Conservation (phyloP, 2,888 invertebrate species). For the Sympetrum striolatum region DNA sequence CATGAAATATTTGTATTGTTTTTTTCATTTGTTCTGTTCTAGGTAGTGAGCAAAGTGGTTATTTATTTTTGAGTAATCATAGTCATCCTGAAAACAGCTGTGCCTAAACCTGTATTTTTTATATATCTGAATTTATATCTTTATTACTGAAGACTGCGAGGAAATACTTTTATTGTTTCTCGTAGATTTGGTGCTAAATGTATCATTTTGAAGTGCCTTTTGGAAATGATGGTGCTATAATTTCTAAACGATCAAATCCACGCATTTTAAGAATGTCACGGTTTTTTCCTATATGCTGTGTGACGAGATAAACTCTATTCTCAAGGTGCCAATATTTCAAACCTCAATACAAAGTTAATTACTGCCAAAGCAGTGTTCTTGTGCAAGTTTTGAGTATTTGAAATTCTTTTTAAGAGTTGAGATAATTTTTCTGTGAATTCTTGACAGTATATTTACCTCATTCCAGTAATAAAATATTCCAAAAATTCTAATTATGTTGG, state of each 20-base stretch:
- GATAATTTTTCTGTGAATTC: no score
- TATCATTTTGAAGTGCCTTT: constrained; percentile 31
- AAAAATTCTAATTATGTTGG: no score
- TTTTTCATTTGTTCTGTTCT: background rate
- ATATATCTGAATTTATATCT: constrained; percentile 3
- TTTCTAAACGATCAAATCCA: background rate
- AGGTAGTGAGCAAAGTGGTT: background rate
- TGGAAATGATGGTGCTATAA: constrained; percentile 4
- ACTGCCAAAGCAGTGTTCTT: no score
- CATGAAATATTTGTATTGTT: background rate
- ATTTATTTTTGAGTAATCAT: constrained; percentile 20
- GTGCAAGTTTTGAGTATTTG: no score
- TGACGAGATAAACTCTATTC: no score
- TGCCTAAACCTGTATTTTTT: constrained; percentile 5
- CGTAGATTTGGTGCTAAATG: constrained; percentile 4
- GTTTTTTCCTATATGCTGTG: no score
- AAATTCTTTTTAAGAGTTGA: no score
- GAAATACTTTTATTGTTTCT: constrained; percentile 5
- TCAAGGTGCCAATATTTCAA: no score
- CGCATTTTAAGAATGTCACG: no score
- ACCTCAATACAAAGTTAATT: no score
- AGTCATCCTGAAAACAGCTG: constrained; percentile 6
- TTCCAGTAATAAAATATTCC: no score
- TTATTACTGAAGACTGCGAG: background rate
- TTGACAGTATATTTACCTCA: no score